These are phyloP conservation scores for Mimumesa dahlbomi DNA, from an alignment of 2,888 invertebrate genomes.

Conservation along the genomic window DNA sequence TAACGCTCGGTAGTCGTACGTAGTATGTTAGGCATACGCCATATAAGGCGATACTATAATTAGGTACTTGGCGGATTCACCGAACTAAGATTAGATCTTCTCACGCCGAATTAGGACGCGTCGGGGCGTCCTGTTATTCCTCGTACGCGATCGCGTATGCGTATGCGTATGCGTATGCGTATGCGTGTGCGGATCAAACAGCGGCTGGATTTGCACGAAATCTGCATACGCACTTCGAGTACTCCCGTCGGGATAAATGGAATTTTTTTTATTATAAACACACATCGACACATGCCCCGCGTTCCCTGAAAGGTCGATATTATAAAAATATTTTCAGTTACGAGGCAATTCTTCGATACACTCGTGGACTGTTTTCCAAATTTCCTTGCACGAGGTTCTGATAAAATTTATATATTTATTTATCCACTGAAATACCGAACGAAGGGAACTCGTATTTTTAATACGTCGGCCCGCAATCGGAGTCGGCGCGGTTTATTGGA, in stretches of 20 bases:
- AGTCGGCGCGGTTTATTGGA: no score
- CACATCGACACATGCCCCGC: no score
- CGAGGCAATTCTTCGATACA: no score
- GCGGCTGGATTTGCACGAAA: background rate
- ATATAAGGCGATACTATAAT: conserved; percentile 70
- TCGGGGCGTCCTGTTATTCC: conserved; percentile 25
- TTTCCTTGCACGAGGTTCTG: no score
- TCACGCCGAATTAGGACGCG: conserved; percentile 59
- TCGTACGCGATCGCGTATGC: conserved; percentile 10
- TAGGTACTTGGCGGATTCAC: conserved; percentile 58
- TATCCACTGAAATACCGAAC: no score
- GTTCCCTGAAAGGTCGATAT: no score
- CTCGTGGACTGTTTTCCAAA: no score
- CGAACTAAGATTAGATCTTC: conserved; percentile 63
- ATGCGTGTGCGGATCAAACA: conserved; percentile 23
- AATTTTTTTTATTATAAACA: background rate
- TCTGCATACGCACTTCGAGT: background rate
- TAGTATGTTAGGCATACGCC: conserved; percentile 51
- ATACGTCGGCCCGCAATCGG: no score
- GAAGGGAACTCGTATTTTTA: no score
- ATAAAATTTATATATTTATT: no score
- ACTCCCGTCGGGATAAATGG: background rate
- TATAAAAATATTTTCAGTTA: no score
- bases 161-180: conserved; percentile 12
- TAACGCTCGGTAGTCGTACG: conserved; percentile 37